Base-by-base conservation (phyloP, 2,888 invertebrate genomes). In the Sisyra terminalis region DNA sequence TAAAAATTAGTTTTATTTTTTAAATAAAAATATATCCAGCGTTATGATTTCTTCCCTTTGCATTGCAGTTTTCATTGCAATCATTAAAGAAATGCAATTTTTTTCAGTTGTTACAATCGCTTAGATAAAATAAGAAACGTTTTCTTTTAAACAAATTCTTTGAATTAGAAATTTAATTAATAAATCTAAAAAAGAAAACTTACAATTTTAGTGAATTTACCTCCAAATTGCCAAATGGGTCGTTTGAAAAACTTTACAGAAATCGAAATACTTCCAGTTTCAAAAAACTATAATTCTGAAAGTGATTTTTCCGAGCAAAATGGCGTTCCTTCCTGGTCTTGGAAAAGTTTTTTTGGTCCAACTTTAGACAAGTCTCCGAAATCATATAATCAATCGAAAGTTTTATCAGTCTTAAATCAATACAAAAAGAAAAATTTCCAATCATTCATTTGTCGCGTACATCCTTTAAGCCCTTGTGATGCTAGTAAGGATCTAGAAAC, bases 171-270 rank as follows among this genome's bases (percentile, higher is more conserved):
- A n/a, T n/a, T n/a, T n/a, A n/a, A n/a, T n/a, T n/a, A n/a, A n/a
- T n/a, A n/a, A n/a, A n/a, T n/a, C n/a, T n/a, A n/a, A n/a, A n/a
- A n/a, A n/a, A n/a, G n/a, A n/a, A n/a, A n/a, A n/a, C n/a, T n/a
- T n/a, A n/a, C n/a, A n/a, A n/a, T n/a, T n/a, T n/a, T 18, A 11
- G 36, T 37, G 35, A 18, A 15, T 13, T 40, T 44, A 16, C 32
- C 31, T 39, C 34, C 39, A 13, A 30, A 8, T 17, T 13, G 9
- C 18, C 10, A 13, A 5, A 15, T 41, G 43, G 76, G 76, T n/a
- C 59, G 62, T 30, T 58, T 77, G 14, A 67, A 70, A 49, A 67
- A 72, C 52, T 61, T 70, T 42, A 73, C 76, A 2, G 72, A 75
- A 57, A 56, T 76, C 5, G 44, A 46, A 29, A 40, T 46, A 13